These are phyloP conservation scores for Nothocercus nigrocapillus DNA, from an alignment of 2,113 vertebrate species.

Conservation along the genomic window DNA sequence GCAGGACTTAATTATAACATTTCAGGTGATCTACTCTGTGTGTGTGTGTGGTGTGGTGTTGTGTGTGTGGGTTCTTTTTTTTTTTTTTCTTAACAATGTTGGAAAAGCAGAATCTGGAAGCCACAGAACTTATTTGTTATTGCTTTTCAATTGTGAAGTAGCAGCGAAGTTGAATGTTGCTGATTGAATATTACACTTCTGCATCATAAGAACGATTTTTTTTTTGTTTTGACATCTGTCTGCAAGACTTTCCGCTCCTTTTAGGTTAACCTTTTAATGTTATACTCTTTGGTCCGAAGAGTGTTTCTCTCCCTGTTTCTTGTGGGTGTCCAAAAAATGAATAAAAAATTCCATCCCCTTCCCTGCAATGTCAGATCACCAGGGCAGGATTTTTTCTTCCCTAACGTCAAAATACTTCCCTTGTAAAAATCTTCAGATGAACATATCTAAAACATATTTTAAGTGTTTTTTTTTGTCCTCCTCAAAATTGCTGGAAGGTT, in stretches of 20 bases:
- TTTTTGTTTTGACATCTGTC: neutral
- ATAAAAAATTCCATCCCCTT: neutral
- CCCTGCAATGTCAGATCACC: neutral
- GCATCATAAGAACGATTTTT: neutral
- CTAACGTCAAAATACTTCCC: neutral
- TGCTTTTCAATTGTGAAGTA: neutral
- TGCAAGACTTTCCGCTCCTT: neutral
- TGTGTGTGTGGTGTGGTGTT: too few species aligned
- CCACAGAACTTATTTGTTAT: neutral
- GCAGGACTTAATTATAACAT: neutral
- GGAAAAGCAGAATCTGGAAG: neutral
- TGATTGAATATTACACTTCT: too few species aligned
- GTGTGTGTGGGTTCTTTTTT: too few species aligned
- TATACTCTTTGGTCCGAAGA: neutral
- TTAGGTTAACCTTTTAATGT: slow-evolving; percentile 12
- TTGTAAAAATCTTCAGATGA: neutral
- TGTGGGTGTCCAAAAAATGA: neutral
- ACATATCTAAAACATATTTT: too few species aligned
- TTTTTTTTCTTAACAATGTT: neutral
- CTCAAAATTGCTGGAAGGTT: neutral
- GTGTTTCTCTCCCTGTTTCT: neutral
- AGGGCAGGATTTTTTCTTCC: neutral
- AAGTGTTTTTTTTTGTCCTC: neutral
- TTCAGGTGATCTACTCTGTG: neutral
- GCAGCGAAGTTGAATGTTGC: neutral